A percentile compares a stretch with the other conserved stretches of the same genome.
Conservation (phyloP, 2,113 vertebrate genomes). For the Engystomops pustulosus region DNA sequence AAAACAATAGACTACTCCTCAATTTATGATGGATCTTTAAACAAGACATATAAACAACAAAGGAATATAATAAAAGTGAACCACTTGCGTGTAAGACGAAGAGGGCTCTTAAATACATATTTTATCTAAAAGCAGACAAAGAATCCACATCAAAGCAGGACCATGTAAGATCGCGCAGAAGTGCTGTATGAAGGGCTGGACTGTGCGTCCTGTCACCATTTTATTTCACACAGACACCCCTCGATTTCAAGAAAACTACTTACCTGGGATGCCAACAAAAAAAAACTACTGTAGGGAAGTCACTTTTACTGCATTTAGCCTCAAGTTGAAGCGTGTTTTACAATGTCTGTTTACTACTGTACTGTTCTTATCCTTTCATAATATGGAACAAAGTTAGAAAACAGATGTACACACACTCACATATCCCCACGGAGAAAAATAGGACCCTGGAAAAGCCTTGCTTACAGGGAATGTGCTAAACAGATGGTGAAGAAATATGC, state of each 20-base stretch:
- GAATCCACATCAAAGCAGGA: background rate
- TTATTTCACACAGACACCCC: too few relatives aligned
- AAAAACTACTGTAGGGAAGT: background rate
- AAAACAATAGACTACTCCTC: too few relatives aligned
- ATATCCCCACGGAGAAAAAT: background rate
- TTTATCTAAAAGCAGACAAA: background rate
- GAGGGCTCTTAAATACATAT: too few relatives aligned
- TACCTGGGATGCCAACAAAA: background rate
- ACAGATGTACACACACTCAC: constrained; percentile 43
- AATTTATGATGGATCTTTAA: too few relatives aligned
- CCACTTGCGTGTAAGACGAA: too few relatives aligned
- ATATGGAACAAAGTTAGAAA: constrained; percentile 17
- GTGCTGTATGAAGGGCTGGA: background rate
- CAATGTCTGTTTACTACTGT: background rate
- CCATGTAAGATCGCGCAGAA: background rate
- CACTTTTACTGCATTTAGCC: background rate
- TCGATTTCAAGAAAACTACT: background rate
- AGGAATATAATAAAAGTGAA: background rate
- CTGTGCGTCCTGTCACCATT: background rate
- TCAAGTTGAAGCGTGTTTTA: constrained; percentile 3
- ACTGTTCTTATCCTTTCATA: background rate
- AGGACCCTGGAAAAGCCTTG: background rate
- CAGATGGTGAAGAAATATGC: constrained; percentile 14
- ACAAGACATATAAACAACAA: background rate
- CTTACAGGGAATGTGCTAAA: constrained; percentile 31